phyloP scores from a whole-genome alignment of 1,140 invertebrate species.

The Sminthurides bifidus region DNA sequence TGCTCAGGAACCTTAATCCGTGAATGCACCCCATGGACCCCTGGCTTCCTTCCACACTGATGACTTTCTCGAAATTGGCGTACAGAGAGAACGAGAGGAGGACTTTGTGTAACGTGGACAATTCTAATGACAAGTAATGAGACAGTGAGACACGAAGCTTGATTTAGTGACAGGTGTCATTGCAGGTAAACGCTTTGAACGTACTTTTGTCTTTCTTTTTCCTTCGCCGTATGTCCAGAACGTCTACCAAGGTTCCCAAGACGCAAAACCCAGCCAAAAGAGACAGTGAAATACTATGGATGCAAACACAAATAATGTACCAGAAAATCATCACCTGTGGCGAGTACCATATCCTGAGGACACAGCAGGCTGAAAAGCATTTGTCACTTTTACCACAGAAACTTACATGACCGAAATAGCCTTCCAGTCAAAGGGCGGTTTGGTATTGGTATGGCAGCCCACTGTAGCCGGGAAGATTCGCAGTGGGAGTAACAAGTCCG shows the following conservation, averaged over 20 bases:
- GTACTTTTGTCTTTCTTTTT: neutral
- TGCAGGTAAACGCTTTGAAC: neutral
- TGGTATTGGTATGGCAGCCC: neutral
- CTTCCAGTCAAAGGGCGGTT: neutral
- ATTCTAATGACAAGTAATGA: neutral
- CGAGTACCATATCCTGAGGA: neutral
- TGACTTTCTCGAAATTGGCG: slow-evolving; percentile 36
- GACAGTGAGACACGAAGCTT: neutral
- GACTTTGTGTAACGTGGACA: neutral
- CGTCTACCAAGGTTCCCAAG: neutral
- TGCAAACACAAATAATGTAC: neutral
- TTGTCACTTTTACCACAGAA: no score
- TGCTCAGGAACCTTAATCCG: slow-evolving; percentile 39
- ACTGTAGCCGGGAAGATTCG: neutral
- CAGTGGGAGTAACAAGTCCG: neutral
- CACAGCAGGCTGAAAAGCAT: neutral
- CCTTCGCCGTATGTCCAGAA: neutral
- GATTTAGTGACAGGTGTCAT: no score
- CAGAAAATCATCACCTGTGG: neutral
- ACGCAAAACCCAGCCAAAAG: neutral
- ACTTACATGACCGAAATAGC: neutral
- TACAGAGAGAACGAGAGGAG: slow-evolving; percentile 35
- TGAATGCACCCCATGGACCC: slow-evolving; percentile 33
- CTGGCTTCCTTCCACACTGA: slow-evolving; percentile 31
- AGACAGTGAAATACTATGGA: neutral